Base-by-base conservation (phyloP, 2,888 invertebrate species). In the Neoscelio sp. region DNA sequence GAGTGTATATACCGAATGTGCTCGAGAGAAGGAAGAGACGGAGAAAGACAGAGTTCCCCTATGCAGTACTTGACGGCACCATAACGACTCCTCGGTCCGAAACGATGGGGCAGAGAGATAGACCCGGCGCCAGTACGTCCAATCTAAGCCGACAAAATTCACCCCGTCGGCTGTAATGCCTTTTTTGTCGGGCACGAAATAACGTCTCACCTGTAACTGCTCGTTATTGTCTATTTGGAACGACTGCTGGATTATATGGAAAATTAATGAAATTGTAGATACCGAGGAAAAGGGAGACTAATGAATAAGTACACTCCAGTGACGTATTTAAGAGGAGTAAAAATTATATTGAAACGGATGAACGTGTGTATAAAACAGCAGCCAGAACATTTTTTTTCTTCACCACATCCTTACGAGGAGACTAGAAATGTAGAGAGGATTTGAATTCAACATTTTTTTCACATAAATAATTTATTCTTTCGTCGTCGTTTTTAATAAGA, bases 101-200 rank as follows among this genome's bases (percentile, higher is more conserved):
- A 81, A 81, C 85, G 84, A 86, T 84, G 82, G 84, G 82, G 83
- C 82, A 74, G 83, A 74, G 81, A 86, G 85, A 88, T 86, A 85
- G 85, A 83, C 81, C 83, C 81, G 88, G 86, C 86, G 85, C 85
- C 87, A 85, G 85, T 75, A 80, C 80, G 83, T 81, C 81, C 81
- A 77, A 78, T 81, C 80, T 80, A 81, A 79, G 54, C 76, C 78
- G 78, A 78, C 76, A 74, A 81, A 84, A 81, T 83, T 84, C 82
- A 78, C 82, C 80, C 74, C 65, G 64, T 73, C 48, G 15, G 44
- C 54, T 28, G 17, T 62, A 44, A 35, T 74, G 46, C 65, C 52
- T 60, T 67, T 60, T 67, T 75, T 75, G 67, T 74, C 67, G 52
- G 18, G 60, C 33, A 40, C 67, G 38, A 50, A 75, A 67, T 75